phyloP scores from a whole-genome alignment of 2,113 vertebrate species.

The Perca fluviatilis region DNA sequence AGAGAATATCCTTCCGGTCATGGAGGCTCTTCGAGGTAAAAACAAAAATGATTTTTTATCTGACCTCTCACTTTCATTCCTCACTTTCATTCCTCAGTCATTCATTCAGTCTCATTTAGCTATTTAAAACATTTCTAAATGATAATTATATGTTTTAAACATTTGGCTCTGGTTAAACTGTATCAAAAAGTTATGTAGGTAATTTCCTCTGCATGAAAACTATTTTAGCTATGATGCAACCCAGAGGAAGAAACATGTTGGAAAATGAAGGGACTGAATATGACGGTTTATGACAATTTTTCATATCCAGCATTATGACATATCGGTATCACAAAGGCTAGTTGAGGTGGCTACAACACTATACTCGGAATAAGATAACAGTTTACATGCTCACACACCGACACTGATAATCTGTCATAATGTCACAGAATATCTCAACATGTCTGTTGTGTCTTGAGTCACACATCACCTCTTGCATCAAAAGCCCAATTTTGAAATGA shows the following conservation, averaged over 20 bases:
- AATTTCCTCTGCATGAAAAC: not conserved
- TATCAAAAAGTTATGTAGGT: not conserved
- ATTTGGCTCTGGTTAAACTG: not conserved
- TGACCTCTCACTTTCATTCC: not conserved
- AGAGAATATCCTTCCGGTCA: slow-evolving; percentile 93
- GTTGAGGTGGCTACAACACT: not conserved
- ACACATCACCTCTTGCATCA: not conserved
- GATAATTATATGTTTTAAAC: not conserved
- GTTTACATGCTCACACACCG: not conserved
- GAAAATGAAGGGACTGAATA: not conserved
- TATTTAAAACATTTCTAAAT: not conserved
- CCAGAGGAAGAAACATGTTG: not conserved
- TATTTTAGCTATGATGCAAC: slow-evolving; percentile 10
- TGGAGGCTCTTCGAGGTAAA: slow-evolving; percentile 96
- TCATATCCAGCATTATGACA: not conserved
- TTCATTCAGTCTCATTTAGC: not conserved
- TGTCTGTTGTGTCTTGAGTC: not conserved
- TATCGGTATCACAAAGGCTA: not conserved
- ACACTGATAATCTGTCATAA: not conserved
- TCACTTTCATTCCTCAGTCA: not conserved
- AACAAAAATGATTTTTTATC: not conserved
- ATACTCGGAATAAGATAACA: not conserved
- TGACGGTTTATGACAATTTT: not conserved
- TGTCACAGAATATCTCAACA: not conserved
- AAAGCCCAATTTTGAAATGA: not conserved